Base-by-base conservation (phyloP, 2,888 invertebrate genomes). In the Ichneumon xanthorius region DNA sequence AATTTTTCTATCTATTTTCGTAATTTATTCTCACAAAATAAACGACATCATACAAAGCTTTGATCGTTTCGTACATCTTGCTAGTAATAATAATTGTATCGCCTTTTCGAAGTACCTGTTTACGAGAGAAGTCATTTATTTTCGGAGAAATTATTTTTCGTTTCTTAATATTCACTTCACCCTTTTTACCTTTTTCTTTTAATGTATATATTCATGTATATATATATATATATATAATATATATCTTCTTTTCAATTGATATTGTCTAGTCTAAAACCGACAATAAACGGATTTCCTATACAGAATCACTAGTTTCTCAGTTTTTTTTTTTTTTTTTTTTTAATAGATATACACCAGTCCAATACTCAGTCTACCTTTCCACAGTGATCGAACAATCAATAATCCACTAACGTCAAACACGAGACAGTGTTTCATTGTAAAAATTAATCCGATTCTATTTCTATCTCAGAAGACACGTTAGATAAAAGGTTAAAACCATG, bases 231-330 rank as follows among this genome's bases (percentile, higher is more conserved):
- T 83, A 82, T 78, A 72, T 65, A 68, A 63, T 77, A 65, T 71
- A 67, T 82, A 72, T 79, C 6, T 75, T 71, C 30, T 65, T 76
- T 55, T 19, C 22, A 19, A 68, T 76, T 53, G 33, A 76, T 82
- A 82, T 82, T 85, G 80, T 77, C 67, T 77, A 82, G 71, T 72
- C 82, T 85, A 85, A 80, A 50, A 72, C 50, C 40, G 82, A 85
- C 72, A 77, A 82, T 82, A 82, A 82, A 85, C 65, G 50, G 70
- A 68, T 82, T 75, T 80, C 68, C 76, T 85, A 82, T 85, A 82
- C 82, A 85, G 75, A 80, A 75, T 82, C 22, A 80, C 76, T 79
- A 82, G 16, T 67, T 61, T 30, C 16, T 61, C 40, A 40, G 37
- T 26, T 4, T 61, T 61, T 16, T 26, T 26, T 22, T 1, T 61